Evolutionary conservation across 2,888 invertebrate species (phyloP).

Genomic region (Papilio elwesi): DNA sequence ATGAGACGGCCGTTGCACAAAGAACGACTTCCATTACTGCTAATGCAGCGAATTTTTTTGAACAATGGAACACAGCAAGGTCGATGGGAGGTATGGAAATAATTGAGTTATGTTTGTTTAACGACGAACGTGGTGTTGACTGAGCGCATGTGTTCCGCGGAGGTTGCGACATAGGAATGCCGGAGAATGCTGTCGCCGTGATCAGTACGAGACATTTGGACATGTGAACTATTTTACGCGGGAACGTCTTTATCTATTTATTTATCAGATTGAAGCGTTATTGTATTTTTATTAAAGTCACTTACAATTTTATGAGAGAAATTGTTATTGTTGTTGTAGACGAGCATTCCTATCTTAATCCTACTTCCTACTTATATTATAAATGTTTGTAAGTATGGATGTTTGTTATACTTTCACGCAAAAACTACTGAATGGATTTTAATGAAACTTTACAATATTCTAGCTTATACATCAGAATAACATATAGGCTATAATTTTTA

Average conservation of each 20-base stretch:
- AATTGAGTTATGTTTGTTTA: slow-evolving; percentile 31
- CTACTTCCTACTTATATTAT: too few species aligned
- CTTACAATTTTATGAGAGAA: too few species aligned
- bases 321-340: too few species aligned
- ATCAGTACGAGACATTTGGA: neutral
- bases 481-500: too few species aligned
- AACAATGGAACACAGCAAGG: slow-evolving; percentile 42
- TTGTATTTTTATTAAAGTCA: too few species aligned
- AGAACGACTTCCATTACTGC: slow-evolving; percentile 34
- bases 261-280: neutral
- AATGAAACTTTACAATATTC: too few species aligned
- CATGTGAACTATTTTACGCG: neutral
- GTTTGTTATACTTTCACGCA: too few species aligned
- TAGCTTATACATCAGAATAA: too few species aligned
- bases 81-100: slow-evolving; percentile 37
- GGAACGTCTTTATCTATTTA: neutral
- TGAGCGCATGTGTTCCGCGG: slow-evolving; percentile 39
- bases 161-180: slow-evolving; percentile 51
- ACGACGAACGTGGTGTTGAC: slow-evolving; percentile 31
- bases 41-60: slow-evolving; percentile 39
- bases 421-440: too few species aligned
- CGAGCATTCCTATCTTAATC: too few species aligned
- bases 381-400: too few species aligned
- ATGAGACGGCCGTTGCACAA: slow-evolving; percentile 26
- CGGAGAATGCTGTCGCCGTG: slow-evolving; percentile 29